Evolutionary conservation across 92 coral and sea anemone species (phyloP).

Genomic region (Heteractis magnifica): DNA sequence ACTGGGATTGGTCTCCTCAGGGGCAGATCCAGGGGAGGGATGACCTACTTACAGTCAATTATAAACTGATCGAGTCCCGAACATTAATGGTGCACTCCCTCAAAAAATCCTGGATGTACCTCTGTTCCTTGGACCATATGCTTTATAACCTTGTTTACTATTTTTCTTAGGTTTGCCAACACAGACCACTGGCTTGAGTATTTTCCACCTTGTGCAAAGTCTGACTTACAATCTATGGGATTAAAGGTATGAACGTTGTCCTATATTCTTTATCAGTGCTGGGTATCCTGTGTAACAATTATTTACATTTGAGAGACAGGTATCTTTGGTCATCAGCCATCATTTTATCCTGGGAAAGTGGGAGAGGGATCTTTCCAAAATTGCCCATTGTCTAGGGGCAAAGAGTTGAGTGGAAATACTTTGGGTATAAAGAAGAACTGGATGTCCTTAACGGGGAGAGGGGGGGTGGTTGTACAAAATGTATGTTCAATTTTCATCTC

Average conservation of each 20-base stretch:
- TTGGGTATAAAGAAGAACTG: background rate
- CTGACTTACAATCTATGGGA: conserved; percentile 89
- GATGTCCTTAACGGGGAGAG: too few relatives aligned
- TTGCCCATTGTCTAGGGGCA: background rate
- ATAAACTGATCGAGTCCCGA: background rate
- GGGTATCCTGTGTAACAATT: too few relatives aligned
- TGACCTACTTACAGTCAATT: background rate
- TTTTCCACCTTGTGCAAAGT: conserved; percentile 92
- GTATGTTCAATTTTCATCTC: background rate
- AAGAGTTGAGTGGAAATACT: background rate
- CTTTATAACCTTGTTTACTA: background rate
- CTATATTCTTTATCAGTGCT: background rate
- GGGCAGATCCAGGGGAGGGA: background rate
- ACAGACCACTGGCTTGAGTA: conserved; percentile 88
- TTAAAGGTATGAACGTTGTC: conserved; percentile 64
- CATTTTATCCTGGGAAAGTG: too few relatives aligned
- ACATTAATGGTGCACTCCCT: too few relatives aligned
- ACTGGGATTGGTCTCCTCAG: too few relatives aligned
- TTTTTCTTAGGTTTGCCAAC: conserved; percentile 77
- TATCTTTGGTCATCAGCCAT: too few relatives aligned
- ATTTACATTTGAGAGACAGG: too few relatives aligned
- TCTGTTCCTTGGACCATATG: too few relatives aligned
- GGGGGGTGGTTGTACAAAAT: background rate
- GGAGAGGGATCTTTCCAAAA: too few relatives aligned
- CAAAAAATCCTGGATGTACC: too few relatives aligned